Evolutionary conservation across 2,797 vertebrate species (phyloP), one percentile per base, ranked within the genome.

Genomic region (Fringilla coelebs): DNA sequence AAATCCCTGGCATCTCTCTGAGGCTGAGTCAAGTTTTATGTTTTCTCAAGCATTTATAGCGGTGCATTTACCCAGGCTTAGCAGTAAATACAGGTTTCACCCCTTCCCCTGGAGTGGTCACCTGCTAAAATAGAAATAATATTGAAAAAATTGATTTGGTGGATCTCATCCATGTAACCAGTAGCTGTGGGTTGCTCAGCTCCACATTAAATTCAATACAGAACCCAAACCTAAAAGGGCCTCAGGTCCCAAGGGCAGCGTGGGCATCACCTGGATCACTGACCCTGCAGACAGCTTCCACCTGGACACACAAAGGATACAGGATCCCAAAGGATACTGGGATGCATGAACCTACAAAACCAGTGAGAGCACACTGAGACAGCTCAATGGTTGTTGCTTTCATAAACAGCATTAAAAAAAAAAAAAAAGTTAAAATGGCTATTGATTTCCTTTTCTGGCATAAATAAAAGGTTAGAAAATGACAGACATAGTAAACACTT

Each of bases 361-460:
- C 46, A 17, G 0, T 18, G 17, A 45, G 16, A 61, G 24, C 9
- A 0, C 12, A 2, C 22, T 51, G 36, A 52, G 21, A 25, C 25
- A n/a, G 48, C 72, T 75, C 57, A 7, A 3, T 40, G 40, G 26
- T 32, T 71, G 63, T 40, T 83, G 16, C 36, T 89, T 97, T 95
- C 68, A 41, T 87, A 77, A 97, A 84, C 38, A 73, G 67, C 52
- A 70, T 41, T 88, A 2, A 6, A 24, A 20, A 43, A 95, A 6
- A 24, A 20, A 43, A 95, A 94, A 89, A n/a, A 18, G 55, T 68
- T 95, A 72, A 92, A 96, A 90, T 90, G 6, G 25, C 52, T 91
- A 96, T 95, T 94, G 93, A 95, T 96, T 95, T 89, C 11, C 49
- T 82, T 61, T 90, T 76, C 45, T 32, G 16, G 46, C n/a, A 17